Base-by-base conservation (phyloP, 2,888 invertebrate genomes). In the Schrankia costaestrigalis region DNA sequence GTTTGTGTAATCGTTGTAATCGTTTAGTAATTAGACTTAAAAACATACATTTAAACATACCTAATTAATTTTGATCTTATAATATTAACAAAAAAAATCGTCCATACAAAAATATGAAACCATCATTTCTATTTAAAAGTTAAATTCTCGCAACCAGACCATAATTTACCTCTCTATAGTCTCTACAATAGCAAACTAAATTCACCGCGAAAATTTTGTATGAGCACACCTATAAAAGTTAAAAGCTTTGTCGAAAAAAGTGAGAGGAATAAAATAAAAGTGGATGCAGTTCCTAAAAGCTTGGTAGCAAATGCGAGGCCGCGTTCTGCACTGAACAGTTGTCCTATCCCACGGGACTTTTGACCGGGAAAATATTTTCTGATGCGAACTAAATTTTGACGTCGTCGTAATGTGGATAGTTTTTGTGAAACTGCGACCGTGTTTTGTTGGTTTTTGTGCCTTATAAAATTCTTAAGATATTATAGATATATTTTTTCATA, bases 231-330 rank as follows among this genome's bases (percentile, higher is more conserved):
- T 65, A 78, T 77, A 77, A 83, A 83, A 78, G 79, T 81, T 84
- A 83, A 85, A 83, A 84, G 84, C 82, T 81, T 82, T 68, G 72
- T 69, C 61, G 61, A 79, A 85, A 84, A 81, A 78, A 78, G 59
- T 67, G 60, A 59, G 50, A 48, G 46, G 56, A 63, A 70, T 69
- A 71, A 78, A 80, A 78, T 76, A 76, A 75, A 75, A 73, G 64
- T 67, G 68, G 56, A 64, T 67, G 72, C 72, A 69, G 64, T 67
- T 70, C 62, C 41, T 73, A 71, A 80, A 78, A 78, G 72, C 74
- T 64, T 58, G 51, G 57, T 63, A 67, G 63, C 65, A 64, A 71
- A 77, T 69, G 63, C 69, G 56, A 51, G 61, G 48, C 51, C 54
- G 52, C 67, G 63, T 54, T 53, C 49, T 45, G 55, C 64, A 57